Evolutionary conservation across 2,888 invertebrate species (phyloP), one percentile per base, ranked within the genome.

Genomic region (Adelphocoris suturalis): DNA sequence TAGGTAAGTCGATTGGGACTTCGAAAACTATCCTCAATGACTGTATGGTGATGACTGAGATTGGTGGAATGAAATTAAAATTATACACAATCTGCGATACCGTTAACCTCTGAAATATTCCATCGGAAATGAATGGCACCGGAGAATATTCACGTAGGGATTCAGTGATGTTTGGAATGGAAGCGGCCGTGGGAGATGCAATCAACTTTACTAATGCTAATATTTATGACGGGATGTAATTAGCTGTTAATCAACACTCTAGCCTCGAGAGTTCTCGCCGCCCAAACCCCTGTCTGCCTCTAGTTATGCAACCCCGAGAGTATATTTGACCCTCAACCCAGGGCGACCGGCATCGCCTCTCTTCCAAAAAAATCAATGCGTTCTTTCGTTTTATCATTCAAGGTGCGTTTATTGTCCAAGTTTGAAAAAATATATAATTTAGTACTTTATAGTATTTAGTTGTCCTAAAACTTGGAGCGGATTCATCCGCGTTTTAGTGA

Each of bases 141-240:
- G 16, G 52, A 11, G 52, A 52, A 52, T 52, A 52, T 52, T 52
- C 16, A 52, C 2, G 14, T 11, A 16, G 5, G 16, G 11, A 19
- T 68, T 68, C 11, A 23, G 68, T 9, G 68, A 68, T 68, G 9
- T 52, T 68, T 23, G 7, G 68, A 14, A 27, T 46, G 46, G 37
- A 78, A 78, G 46, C 16, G 19, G 46, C 16, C 46, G n/a, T 47
- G 23, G 78, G 46, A 82, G 11, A 14, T 13, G 52, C n/a, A 82
- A 52, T 52, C 52, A 19, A 81, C 81, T 47, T 48, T 48, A 19
- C 1, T 46, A 47, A 82, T 82, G 82, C 52, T 52, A 52, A 82
- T 82, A 82, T 82, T 82, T 82, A 52, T 52, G 52, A 13, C 82
- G 23, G 47, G 52, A 82, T 52, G 82, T 52, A 82, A 82, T 82